phyloP scores from a whole-genome alignment of 2,113 vertebrate genomes.

The Talpa occidentalis region DNA sequence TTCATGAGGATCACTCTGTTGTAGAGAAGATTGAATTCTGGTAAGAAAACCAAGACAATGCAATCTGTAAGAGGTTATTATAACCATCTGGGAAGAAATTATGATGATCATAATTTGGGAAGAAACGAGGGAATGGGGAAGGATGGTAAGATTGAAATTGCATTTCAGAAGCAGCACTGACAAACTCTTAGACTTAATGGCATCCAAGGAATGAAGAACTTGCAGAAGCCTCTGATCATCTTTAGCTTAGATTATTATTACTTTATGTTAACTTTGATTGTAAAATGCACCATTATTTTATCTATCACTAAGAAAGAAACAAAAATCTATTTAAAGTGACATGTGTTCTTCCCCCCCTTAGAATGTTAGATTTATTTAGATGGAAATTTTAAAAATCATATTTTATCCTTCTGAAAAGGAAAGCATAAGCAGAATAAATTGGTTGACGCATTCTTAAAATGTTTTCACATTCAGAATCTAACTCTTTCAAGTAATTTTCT shows the following conservation, averaged over 20 bases:
- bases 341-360: conserved; percentile 13
- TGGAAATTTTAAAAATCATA: conserved; percentile 13
- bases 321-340: background rate
- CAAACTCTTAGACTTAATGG: background rate
- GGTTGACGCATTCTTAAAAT: conserved; percentile 2
- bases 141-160: background rate
- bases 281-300: conserved; percentile 10
- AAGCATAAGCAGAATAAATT: conserved; percentile 49
- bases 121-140: background rate
- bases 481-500: background rate
- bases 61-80: background rate
- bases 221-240: background rate
- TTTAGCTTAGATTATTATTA: conserved; percentile 7
- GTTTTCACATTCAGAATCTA: conserved; percentile 24
- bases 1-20: background rate
- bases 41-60: background rate
- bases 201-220: background rate
- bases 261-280: background rate
- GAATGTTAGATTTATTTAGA: conserved; percentile 30
- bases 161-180: background rate
- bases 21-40: background rate
- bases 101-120: background rate
- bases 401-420: conserved; percentile 24
- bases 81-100: background rate
- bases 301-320: background rate